These are phyloP conservation scores for Odontesthes bonariensis DNA, from an alignment of 2,113 vertebrate species.

Conservation along the genomic window DNA sequence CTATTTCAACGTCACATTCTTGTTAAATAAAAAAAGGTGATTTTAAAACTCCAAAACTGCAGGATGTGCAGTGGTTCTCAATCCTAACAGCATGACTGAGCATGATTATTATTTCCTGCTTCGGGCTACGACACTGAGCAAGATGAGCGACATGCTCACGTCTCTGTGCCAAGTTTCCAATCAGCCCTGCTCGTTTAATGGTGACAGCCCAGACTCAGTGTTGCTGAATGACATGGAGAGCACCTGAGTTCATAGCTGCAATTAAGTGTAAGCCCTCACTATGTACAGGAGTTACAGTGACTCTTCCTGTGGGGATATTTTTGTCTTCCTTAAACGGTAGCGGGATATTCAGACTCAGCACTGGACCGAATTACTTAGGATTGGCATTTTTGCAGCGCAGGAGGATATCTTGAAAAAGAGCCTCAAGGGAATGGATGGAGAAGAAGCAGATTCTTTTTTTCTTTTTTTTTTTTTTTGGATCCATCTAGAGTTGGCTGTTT, in stretches of 20 bases:
- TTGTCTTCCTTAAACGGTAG: constrained; percentile 27
- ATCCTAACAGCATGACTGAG: constrained; percentile 25
- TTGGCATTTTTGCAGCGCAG: constrained; percentile 45
- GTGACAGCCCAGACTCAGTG: constrained; percentile 71
- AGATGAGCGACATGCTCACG: background rate
- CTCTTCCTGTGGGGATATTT: constrained; percentile 40
- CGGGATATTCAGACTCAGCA: constrained; percentile 51
- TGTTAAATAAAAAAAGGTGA: background rate
- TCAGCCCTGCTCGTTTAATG: constrained; percentile 39
- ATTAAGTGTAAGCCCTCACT: background rate
- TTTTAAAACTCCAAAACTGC: constrained; percentile 22
- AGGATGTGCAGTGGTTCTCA: constrained; percentile 7
- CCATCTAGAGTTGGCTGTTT: constrained; percentile 47
- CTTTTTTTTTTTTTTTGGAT: constrained; percentile 37
- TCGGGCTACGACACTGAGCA: constrained; percentile 29
- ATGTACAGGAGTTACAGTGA: constrained; percentile 6
- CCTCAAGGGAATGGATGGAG: constrained; percentile 37
- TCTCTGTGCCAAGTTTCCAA: constrained; percentile 25
- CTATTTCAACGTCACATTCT: background rate
- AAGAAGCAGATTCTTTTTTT: constrained; percentile 29
- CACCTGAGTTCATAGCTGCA: constrained; percentile 5
- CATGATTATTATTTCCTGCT: constrained; percentile 55
- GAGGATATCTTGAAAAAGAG: constrained; percentile 46
- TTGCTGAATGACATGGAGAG: constrained; percentile 79
- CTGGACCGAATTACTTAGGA: constrained; percentile 46